Base-by-base conservation (phyloP, 2,888 invertebrate species). In the Oligia latruncula region DNA sequence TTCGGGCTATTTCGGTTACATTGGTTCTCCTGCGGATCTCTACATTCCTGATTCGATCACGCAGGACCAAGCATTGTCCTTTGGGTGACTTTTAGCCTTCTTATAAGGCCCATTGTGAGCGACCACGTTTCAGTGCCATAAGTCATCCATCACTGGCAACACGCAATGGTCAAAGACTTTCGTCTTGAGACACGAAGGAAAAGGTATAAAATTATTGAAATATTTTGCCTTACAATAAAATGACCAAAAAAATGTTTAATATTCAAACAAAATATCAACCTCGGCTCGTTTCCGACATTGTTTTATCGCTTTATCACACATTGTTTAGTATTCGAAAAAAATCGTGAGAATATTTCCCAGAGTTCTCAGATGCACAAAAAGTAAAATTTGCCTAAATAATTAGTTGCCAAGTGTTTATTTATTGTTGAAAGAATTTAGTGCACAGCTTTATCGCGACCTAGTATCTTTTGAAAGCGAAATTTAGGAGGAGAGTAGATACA, bases 401-500 rank as follows among this genome's bases (percentile, higher is more conserved):
- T 71, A 60, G 67, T 81, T 75, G 52, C 79, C 62, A 75, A 78
- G 74, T 82, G 78, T 82, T 73, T 83, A 81, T 87, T 82, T 85
- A 87, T 88, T 87, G 83, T 88, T 80, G 43, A 78, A 84, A 84
- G 68, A 88, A 88, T 79, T 73, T 71, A 82, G 78, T 74, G 40
- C 78, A 78, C 67, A 66, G 60, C 66, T 70, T 67, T 82, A 73
- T 82, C 78, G 74, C 66, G 72, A 77, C 79, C 82, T 78, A 68
- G 64, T 80, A 87, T 85, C 86, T 80, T 81, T 74, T 81, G 83
- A 90, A 90, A 89, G 89, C 29, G 81, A 89, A 84, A 79, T 88
- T 88, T 80, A 83, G 49, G 88, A 64, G 43, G 67, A 71, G 82
- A 72, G 29, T 29, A 29, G 29, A 29, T 43, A 84, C 78, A 89